Evolutionary conservation across 2,113 vertebrate species (phyloP).

Genomic region (Bufo gargarizans): DNA sequence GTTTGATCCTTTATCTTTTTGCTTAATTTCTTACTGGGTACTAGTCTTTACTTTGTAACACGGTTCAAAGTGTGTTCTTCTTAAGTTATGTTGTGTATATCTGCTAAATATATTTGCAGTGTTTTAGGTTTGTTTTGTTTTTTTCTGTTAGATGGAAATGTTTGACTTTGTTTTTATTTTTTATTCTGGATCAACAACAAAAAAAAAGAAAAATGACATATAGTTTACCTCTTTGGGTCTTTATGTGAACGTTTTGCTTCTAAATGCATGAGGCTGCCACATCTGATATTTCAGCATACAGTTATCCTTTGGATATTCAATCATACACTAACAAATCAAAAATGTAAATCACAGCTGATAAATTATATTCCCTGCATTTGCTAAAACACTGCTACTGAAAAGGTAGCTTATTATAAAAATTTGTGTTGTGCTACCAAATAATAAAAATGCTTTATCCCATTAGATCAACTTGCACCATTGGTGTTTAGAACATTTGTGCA

Average conservation of each 20-base stretch:
- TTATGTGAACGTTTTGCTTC: slow-evolving; percentile 43
- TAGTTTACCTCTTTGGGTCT: slow-evolving; percentile 16
- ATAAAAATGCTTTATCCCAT: background rate
- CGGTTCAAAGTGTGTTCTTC: slow-evolving; percentile 60
- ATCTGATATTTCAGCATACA: slow-evolving; percentile 30
- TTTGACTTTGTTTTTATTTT: slow-evolving; percentile 31
- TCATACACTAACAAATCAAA: background rate
- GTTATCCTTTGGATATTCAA: background rate
- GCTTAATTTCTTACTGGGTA: slow-evolving; percentile 66
- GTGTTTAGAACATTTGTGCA: background rate
- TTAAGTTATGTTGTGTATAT: slow-evolving; percentile 58
- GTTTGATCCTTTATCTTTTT: slow-evolving; percentile 73
- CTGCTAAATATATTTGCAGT: slow-evolving; percentile 63
- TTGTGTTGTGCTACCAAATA: background rate
- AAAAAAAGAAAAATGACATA: background rate
- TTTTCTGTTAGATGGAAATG: slow-evolving; percentile 13
- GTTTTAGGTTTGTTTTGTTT: slow-evolving; percentile 59
- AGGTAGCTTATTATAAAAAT: slow-evolving; percentile 7
- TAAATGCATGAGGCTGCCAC: slow-evolving; percentile 43
- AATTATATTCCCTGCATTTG: slow-evolving; percentile 2
- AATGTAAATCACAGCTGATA: background rate
- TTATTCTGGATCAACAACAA: slow-evolving; percentile 4
- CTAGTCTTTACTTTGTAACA: slow-evolving; percentile 63
- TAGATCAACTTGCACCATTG: background rate
- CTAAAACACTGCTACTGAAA: background rate